These are phyloP conservation scores for Belgica antarctica DNA, from an alignment of 2,888 invertebrate genomes.

Conservation along the genomic window DNA sequence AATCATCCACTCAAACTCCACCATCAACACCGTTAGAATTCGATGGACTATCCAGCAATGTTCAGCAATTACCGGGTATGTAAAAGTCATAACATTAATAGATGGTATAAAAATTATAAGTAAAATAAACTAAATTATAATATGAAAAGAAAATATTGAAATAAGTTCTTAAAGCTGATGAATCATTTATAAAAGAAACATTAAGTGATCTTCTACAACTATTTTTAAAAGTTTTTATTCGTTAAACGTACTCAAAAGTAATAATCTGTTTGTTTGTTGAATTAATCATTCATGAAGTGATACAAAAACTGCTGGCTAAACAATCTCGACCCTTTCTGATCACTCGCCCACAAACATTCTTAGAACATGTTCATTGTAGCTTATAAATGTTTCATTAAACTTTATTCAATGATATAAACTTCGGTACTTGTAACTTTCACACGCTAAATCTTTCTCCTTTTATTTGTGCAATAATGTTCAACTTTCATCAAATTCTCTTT, in stretches of 20 bases:
- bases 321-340: too few relatives aligned
- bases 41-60: slow-evolving; percentile 32
- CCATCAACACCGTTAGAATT: slow-evolving; percentile 32
- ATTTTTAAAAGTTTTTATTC: too few relatives aligned
- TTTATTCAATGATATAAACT: background rate
- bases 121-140: slow-evolving; percentile 5
- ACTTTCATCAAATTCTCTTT: too few relatives aligned
- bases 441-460: background rate
- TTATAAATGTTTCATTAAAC: background rate
- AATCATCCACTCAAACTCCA: slow-evolving; percentile 21
- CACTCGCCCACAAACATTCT: too few relatives aligned
- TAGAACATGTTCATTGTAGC: background rate
- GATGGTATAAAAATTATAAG: background rate
- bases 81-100: slow-evolving; percentile 9
- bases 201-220: too few relatives aligned
- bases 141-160: slow-evolving; percentile 1
- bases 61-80: slow-evolving; percentile 44
- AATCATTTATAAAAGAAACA: slow-evolving; percentile 15
- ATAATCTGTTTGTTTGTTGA: too few relatives aligned
- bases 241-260: too few relatives aligned
- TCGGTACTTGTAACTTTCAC: background rate
- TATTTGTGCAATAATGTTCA: background rate
- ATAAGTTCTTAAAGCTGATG: slow-evolving; percentile 4
- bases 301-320: too few relatives aligned
- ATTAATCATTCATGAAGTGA: too few relatives aligned